These are phyloP conservation scores for Copsychus sechellarum DNA, from an alignment of 2,113 vertebrate species.

Conservation along the genomic window DNA sequence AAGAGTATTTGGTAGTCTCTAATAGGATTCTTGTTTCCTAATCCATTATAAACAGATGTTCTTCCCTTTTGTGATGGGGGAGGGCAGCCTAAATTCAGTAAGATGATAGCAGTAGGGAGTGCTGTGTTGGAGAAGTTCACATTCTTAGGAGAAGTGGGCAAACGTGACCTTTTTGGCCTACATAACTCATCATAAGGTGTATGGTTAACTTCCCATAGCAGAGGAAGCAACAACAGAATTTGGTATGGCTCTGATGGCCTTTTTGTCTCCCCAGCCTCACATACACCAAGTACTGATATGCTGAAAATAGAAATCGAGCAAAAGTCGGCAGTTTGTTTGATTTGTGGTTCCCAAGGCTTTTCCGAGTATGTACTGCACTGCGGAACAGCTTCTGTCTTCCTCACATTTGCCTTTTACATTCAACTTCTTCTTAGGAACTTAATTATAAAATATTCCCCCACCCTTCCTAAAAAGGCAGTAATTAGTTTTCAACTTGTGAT, in stretches of 20 bases:
- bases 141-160: background rate
- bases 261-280: background rate
- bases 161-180: background rate
- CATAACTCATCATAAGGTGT: background rate
- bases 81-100: background rate
- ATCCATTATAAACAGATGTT: constrained; percentile 36
- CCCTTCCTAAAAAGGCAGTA: background rate
- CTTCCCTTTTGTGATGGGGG: background rate
- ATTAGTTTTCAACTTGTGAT: background rate
- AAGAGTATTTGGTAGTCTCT: background rate
- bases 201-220: background rate
- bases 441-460: background rate
- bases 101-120: background rate
- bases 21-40: constrained; percentile 33
- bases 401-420: background rate
- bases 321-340: background rate
- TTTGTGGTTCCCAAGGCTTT: background rate
- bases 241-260: background rate
- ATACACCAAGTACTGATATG: background rate
- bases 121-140: background rate
- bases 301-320: background rate
- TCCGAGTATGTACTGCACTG: background rate
- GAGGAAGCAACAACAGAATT: background rate
- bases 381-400: background rate
- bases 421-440: background rate